These are phyloP conservation scores for Thecocarcelia acutangulata DNA, from an alignment of 2,888 invertebrate genomes.

Conservation along the genomic window DNA sequence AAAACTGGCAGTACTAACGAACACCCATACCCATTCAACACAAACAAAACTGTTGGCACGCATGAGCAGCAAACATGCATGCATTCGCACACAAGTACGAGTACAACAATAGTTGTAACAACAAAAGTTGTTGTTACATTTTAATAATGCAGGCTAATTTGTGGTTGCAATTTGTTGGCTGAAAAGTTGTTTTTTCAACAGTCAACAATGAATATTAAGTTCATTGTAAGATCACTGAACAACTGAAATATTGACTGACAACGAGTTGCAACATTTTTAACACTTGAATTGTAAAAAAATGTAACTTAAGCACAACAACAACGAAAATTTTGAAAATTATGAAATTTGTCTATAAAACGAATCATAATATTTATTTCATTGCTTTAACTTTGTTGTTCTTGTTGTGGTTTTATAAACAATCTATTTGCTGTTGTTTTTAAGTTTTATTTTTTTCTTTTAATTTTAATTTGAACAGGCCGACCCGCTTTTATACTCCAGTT, in stretches of 20 bases:
- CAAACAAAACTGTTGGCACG: slow-evolving; percentile 7
- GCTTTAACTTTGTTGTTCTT: slow-evolving; percentile 21
- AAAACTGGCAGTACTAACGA: slow-evolving; percentile 1
- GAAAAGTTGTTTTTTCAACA: slow-evolving; percentile 54
- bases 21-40: neutral
- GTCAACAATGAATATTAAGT: slow-evolving; percentile 68
- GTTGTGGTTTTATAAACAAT: slow-evolving; percentile 30
- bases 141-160: slow-evolving; percentile 42
- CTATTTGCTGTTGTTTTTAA: neutral
- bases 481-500: slow-evolving; percentile 60
- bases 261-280: slow-evolving; percentile 42
- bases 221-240: slow-evolving; percentile 66
- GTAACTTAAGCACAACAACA: neutral
- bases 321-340: slow-evolving; percentile 4
- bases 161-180: slow-evolving; percentile 19
- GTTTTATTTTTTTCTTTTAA: too few species aligned
- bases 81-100: neutral
- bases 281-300: slow-evolving; percentile 33
- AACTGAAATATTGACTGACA: slow-evolving; percentile 49
- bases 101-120: slow-evolving; percentile 18
- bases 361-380: neutral
- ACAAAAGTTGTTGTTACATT: slow-evolving; percentile 56
- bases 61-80: slow-evolving; percentile 18
- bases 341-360: slow-evolving; percentile 30
- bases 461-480: too few species aligned